Conservation (phyloP, 2,113 vertebrate genomes). For the Pogona vitticeps region DNA sequence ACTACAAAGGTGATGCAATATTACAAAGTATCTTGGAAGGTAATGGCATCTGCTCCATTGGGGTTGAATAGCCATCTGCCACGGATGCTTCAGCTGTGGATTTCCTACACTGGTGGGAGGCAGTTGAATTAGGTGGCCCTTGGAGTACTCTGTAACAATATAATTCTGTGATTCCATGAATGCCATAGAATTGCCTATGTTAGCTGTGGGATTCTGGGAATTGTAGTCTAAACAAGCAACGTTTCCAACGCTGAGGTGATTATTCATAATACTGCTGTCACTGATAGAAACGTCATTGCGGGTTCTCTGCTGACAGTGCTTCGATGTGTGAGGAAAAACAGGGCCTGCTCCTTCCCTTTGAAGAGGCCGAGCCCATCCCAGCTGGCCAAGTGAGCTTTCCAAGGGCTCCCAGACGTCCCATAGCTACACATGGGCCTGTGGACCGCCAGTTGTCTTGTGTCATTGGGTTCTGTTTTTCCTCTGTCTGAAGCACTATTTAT, state of each 20-base stretch:
- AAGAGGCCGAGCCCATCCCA: conserved; percentile 10
- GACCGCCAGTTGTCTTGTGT: neutral
- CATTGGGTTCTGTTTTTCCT: conserved; percentile 41
- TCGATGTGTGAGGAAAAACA: conserved; percentile 27
- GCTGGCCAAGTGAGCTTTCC: conserved; percentile 17
- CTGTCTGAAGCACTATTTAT: conserved; percentile 54
- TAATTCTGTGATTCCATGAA: no score
- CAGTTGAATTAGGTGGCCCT: no score
- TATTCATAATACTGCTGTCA: conserved; percentile 17
- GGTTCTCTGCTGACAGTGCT: neutral
- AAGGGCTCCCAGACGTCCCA: neutral
- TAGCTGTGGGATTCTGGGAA: neutral
- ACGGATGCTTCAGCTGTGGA: no score
- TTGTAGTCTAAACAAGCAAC: neutral
- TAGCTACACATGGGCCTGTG: neutral
- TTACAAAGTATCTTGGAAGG: no score
- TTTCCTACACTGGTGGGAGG: no score
- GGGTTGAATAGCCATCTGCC: no score
- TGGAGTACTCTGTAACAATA: no score
- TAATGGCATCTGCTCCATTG: no score
- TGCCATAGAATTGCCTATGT: neutral
- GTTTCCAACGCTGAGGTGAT: neutral
- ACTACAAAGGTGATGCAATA: no score
- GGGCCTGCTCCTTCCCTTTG: neutral
- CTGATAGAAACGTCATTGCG: neutral